A percentile compares a stretch with the other conserved stretches of the same genome.
These are phyloP conservation scores for Agrotis segetum DNA, from an alignment of 2,888 invertebrate genomes.

Conservation along the genomic window DNA sequence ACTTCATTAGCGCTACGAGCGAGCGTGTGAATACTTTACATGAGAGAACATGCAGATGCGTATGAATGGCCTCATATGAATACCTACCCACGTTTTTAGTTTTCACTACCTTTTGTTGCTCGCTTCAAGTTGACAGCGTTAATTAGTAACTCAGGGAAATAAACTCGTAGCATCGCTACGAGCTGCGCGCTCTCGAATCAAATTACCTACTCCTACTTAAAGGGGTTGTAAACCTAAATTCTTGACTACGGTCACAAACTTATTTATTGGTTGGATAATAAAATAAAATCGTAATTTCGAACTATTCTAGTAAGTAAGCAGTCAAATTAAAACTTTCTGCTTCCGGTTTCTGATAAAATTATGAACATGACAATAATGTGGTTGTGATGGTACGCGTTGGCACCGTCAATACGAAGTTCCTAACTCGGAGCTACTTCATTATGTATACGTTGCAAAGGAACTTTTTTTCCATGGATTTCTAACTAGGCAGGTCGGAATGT, in stretches of 20 bases:
- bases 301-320: slow-evolving; percentile 14
- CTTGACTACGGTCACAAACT: slow-evolving; percentile 12
- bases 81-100: slow-evolving; percentile 47
- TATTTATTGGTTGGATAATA: slow-evolving; percentile 22
- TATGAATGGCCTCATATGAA: slow-evolving; percentile 53
- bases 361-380: slow-evolving; percentile 51
- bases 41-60: slow-evolving; percentile 49
- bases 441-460: slow-evolving; percentile 62
- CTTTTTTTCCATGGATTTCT: slow-evolving; percentile 71
- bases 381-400: slow-evolving; percentile 62
- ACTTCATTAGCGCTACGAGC: slow-evolving; percentile 68
- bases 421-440: slow-evolving; percentile 50
- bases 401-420: slow-evolving; percentile 52
- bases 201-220: slow-evolving; percentile 28
- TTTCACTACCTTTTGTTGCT: slow-evolving; percentile 43
- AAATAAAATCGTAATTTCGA: slow-evolving; percentile 19
- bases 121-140: slow-evolving; percentile 39
- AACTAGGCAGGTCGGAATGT: slow-evolving; percentile 73
- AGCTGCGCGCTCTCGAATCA: slow-evolving; percentile 33
- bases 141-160: slow-evolving; percentile 36
- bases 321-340: slow-evolving; percentile 38
- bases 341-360: slow-evolving; percentile 47
- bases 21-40: slow-evolving; percentile 61
- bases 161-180: slow-evolving; percentile 13
- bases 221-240: slow-evolving; percentile 47